A percentile compares a stretch with the other conserved stretches of the same genome.
phyloP scores from a whole-genome alignment of 92 coral and sea anemone species.

The Heteractis magnifica region DNA sequence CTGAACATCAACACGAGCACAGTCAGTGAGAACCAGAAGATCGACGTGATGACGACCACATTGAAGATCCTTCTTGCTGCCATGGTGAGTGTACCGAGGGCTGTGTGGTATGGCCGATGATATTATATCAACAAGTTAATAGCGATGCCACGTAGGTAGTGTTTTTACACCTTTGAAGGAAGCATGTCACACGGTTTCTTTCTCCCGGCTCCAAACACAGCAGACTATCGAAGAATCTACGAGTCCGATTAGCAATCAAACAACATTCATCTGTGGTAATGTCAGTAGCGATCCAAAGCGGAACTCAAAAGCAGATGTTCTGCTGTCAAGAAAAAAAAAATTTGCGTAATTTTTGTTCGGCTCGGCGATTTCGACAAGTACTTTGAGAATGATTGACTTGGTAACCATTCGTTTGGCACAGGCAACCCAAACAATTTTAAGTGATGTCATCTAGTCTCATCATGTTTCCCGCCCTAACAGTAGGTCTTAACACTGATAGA shows the following conservation, averaged over 20 bases:
- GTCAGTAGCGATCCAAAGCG: not conserved
- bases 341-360: not conserved
- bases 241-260: not conserved
- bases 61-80: slow-evolving; percentile 71
- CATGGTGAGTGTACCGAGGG: slow-evolving; percentile 44
- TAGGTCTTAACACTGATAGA: too few species aligned
- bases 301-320: not conserved
- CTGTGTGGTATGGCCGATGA: not conserved
- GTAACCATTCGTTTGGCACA: not conserved
- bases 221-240: not conserved
- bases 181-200: not conserved
- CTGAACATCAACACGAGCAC: slow-evolving; percentile 85
- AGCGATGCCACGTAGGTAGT: slow-evolving; percentile 32
- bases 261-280: not conserved
- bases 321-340: not conserved
- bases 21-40: slow-evolving; percentile 97
- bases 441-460: not conserved
- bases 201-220: not conserved
- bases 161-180: not conserved
- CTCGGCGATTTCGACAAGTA: not conserved
- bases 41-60: slow-evolving; percentile 81
- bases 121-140: slow-evolving; percentile 8
- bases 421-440: not conserved
- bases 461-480: not conserved
- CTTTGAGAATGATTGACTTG: not conserved